These are phyloP conservation scores for Menidia menidia DNA, from an alignment of 2,797 vertebrate species.

Conservation along the genomic window DNA sequence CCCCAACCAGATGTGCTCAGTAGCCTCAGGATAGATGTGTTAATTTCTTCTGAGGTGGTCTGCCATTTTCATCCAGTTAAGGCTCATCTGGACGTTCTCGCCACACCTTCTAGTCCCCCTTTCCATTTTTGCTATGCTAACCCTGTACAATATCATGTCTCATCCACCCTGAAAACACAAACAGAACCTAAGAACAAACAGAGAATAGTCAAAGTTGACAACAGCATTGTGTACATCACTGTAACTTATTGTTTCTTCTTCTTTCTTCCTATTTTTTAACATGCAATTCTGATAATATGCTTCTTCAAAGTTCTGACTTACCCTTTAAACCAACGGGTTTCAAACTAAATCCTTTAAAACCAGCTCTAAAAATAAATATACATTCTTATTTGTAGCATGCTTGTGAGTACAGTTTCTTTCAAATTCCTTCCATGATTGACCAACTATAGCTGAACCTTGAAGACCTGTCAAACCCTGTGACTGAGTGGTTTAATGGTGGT, in stretches of 20 bases:
- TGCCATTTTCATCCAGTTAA: slow-evolving; percentile 43
- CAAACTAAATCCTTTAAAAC: neutral
- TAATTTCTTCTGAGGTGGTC: slow-evolving; percentile 64
- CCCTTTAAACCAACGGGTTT: neutral
- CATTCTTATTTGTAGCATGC: neutral
- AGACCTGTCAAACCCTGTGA: slow-evolving; percentile 13
- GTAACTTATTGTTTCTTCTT: neutral
- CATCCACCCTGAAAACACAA: slow-evolving; percentile 4
- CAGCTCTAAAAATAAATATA: neutral
- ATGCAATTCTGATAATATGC: neutral
- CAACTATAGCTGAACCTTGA: slow-evolving; percentile 6
- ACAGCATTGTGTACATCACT: neutral
- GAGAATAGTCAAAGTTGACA: neutral
- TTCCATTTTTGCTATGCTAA: slow-evolving; percentile 20
- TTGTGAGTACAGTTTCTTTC: slow-evolving; percentile 4
- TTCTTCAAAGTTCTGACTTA: neutral
- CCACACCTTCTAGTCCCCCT: slow-evolving; percentile 17
- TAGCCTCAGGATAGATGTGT: slow-evolving; percentile 57
- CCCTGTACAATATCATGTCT: neutral
- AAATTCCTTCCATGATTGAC: slow-evolving; percentile 8
- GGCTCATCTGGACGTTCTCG: slow-evolving; percentile 45
- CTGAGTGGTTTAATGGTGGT: slow-evolving; percentile 28
- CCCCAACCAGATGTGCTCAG: slow-evolving; percentile 70
- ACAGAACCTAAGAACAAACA: neutral
- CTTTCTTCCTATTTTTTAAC: neutral